phyloP scores from a whole-genome alignment of 2,113 vertebrate genomes.

The Gorsachius goisagi region DNA sequence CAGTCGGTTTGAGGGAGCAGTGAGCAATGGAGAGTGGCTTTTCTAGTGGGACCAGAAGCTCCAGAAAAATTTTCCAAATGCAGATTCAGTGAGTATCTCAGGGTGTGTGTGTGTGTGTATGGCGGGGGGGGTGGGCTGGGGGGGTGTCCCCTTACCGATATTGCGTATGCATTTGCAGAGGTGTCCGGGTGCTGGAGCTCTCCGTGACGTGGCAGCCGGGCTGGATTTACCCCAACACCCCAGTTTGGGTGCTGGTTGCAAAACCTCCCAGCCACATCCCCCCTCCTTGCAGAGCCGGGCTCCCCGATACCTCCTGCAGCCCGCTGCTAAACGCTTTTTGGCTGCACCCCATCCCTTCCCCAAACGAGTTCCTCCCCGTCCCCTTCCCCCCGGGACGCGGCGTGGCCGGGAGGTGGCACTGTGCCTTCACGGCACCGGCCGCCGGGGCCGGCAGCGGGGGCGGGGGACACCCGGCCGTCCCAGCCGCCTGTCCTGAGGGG shows the following conservation, averaged over 20 bases:
- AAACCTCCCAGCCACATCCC: background rate
- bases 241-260: background rate
- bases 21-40: background rate
- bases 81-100: background rate
- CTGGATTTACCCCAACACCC: background rate
- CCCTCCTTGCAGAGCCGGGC: background rate
- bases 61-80: background rate
- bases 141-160: rapidly evolving
- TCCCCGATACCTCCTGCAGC: background rate
- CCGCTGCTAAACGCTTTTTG: no score
- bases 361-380: rapidly evolving
- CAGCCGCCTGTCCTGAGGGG: background rate
- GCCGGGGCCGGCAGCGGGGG: rapidly evolving
- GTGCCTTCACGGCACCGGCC: background rate
- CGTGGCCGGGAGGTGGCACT: conserved; percentile 42
- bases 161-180: rapidly evolving
- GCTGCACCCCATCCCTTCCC: rapidly evolving
- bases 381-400: no score
- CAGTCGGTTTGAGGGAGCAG: rapidly evolving
- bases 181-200: background rate
- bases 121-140: no score
- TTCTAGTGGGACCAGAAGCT: background rate
- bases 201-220: background rate
- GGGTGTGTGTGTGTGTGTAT: background rate
- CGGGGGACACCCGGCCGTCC: no score